Base-by-base conservation (phyloP, 2,888 invertebrate species). In the Drosophila conformis region DNA sequence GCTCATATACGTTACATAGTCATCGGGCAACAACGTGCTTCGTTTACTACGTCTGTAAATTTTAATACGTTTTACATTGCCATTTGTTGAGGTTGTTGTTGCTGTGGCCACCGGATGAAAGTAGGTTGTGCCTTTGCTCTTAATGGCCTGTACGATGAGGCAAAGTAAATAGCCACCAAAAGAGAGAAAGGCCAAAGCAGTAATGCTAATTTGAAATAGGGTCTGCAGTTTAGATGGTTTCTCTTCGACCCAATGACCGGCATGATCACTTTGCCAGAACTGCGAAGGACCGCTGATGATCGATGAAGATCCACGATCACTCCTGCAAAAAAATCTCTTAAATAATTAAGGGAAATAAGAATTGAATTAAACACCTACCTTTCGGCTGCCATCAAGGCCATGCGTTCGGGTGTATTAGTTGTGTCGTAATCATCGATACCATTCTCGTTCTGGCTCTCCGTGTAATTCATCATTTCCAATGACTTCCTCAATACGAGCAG, bases 91-190 rank as follows among this genome's bases (percentile, higher is more conserved):
- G 0, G 89, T 87, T 21, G 89, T 85, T 29, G 80, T 78, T 29
- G 89, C 87, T 35, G 91, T 90, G 33, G 90, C 82, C 48, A 91
- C 86, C 3, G 93, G 92, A 83, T 93, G 93, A 59, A 90, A 92
- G 78, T 93, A 93, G 2, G 93, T 93, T 53, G 93, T 92, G 21
- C 93, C 94, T 90, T 96, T 96, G 27, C 95, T 94, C 87, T 95
- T 96, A 61, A 97, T 95, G 0, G 96, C 96, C 85, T 96, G 96
- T 33, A 97, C 95, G 60, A 97, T 95, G 54, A 97, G 93, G 83
- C 97, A 96, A 2, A 97, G 91, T 27, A 97, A 93, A 90, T 97
- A 97, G 2, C 97, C 97, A 0, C 97, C 97, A 86, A 97, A 97
- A 0, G 97, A 97, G 10, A 97, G 93, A 93, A 97, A 97, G 0